phyloP scores from a whole-genome alignment of 2,888 invertebrate genomes.

The Philopedon plagiatum region DNA sequence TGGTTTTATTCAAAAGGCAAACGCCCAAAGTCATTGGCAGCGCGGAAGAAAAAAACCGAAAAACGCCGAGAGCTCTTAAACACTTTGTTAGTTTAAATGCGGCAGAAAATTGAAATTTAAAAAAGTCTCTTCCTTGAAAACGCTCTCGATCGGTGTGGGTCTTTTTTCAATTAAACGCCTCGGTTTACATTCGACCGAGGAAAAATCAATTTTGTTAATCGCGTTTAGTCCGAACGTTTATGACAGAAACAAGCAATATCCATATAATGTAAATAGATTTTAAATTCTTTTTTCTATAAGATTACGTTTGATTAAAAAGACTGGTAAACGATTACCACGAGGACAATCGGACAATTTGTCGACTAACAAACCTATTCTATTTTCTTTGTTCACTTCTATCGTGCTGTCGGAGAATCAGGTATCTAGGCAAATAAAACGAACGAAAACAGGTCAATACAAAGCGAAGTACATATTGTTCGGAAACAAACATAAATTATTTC shows the following conservation, averaged over 20 bases:
- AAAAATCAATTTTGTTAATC: constrained; percentile 38
- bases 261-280: neutral
- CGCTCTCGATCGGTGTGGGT: constrained; percentile 48
- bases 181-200: constrained; percentile 31
- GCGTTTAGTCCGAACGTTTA: constrained; percentile 11
- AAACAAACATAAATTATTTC: no score
- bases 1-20: constrained; percentile 41
- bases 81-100: constrained; percentile 55
- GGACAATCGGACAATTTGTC: no score
- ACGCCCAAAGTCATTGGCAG: constrained; percentile 28
- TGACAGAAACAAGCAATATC: neutral
- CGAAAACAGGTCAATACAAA: no score
- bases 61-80: constrained; percentile 53
- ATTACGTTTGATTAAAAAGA: no score
- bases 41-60: constrained; percentile 28
- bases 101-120: constrained; percentile 55
- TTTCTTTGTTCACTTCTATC: no score
- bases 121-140: constrained; percentile 53
- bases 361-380: no score
- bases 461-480: no score
- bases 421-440: no score
- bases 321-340: no score
- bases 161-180: constrained; percentile 47
- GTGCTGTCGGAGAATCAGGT: no score
- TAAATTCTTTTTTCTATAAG: neutral